phyloP scores from a whole-genome alignment of 64 coral and sea anemone genomes.

The Stichodactyla mertensii region DNA sequence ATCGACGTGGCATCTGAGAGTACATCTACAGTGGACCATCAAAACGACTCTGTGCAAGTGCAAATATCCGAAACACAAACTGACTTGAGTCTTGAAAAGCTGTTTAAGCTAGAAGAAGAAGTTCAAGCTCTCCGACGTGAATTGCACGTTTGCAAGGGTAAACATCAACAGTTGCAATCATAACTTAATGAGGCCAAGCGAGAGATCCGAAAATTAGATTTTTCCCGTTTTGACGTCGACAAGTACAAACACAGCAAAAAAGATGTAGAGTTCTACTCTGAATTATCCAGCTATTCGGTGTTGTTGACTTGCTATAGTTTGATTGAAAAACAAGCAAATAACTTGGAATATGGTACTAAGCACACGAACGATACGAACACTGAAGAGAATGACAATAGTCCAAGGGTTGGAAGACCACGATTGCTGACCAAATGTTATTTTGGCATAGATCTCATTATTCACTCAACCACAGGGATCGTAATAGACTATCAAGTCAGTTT shows the following conservation, averaged over 20 bases:
- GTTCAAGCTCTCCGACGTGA: not conserved
- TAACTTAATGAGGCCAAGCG: not conserved
- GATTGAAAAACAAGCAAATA: not conserved
- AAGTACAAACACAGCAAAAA: not conserved
- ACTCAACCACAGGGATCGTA: too few relatives aligned
- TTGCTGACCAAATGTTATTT: too few relatives aligned
- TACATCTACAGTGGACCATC: not conserved
- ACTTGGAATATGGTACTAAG: not conserved
- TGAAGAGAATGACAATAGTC: too few relatives aligned
- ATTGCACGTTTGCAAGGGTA: not conserved
- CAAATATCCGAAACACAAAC: not conserved
- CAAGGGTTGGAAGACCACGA: too few relatives aligned
- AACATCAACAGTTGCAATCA: not conserved
- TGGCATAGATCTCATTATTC: too few relatives aligned
- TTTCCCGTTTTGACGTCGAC: not conserved
- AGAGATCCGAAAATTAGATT: not conserved
- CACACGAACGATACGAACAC: not conserved
- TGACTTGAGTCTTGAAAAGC: not conserved
- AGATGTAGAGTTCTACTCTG: not conserved
- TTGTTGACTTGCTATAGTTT: conserved; percentile 3
- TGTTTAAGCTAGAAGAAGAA: not conserved
- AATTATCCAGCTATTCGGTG: not conserved
- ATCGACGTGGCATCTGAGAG: not conserved
- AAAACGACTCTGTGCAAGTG: not conserved
- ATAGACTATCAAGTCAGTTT: too few relatives aligned